Base-by-base conservation (phyloP, 2,113 vertebrate species). In the Marmota monax region DNA sequence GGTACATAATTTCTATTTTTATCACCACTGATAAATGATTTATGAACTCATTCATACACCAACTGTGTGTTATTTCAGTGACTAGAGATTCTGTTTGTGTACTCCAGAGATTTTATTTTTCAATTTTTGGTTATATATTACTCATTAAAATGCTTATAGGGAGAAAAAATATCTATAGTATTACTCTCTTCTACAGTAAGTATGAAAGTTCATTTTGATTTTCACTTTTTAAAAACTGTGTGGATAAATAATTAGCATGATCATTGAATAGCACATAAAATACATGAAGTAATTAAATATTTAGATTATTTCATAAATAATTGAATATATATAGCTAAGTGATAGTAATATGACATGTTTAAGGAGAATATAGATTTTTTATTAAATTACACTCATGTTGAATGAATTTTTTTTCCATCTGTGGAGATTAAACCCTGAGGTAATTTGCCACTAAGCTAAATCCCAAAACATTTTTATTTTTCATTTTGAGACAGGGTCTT, bases 21-120 rank as follows among this genome's bases (percentile, higher is more conserved):
- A 63, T 83, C 70, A 90, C 58, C 37, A 89, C 20, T 67, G 70
- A 96, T 95, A 96, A 95, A 95, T 95, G 73, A 96, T 94, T 96
- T 83, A 95, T 79, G 74, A 96, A 96, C 34, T 92, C 72, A 94
- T 91, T 97, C 78, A 95, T 93, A 29, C 5, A 88, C 74, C 84
- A 96, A 84, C 72, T 93, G 27, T 69, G 27, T 69, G 78, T 63
- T 95, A 94, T 74, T 97, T 96, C 86, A 85, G 63, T 88, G 63
- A 92, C 88, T 96, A 56, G 20, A 95, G 27, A 95, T 67, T 94
- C 32, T 89, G 58, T 73, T 86, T 90, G 25, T 95, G 67, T 39
- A 67, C 56, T 84, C n/a, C 39, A 93, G 56, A 84, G 37, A 48
- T 84, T 85, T 93, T 70, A 39, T 45, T 67, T 92, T 85, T 42